These are phyloP conservation scores for Takifugu ocellatus DNA, from an alignment of 2,797 vertebrate genomes.

Conservation along the genomic window DNA sequence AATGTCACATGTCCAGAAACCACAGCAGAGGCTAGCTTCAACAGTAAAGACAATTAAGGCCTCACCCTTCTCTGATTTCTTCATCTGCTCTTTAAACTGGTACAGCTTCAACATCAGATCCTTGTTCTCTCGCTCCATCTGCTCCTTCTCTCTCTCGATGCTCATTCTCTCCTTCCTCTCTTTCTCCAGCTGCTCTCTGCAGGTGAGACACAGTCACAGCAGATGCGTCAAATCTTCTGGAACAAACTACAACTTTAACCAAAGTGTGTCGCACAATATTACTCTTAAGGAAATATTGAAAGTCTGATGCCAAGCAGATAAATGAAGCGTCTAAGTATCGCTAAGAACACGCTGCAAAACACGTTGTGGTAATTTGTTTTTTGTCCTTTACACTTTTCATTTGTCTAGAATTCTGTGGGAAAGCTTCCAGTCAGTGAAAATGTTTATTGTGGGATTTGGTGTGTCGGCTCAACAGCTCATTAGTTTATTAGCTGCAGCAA, in stretches of 20 bases:
- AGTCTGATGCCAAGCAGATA: not conserved
- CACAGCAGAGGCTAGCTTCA: not conserved
- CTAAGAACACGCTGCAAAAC: too few relatives aligned
- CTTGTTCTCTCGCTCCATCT: constrained; percentile 89
- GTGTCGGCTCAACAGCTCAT: too few relatives aligned
- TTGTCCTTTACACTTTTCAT: too few relatives aligned
- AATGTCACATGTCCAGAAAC: too few relatives aligned
- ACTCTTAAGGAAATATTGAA: too few relatives aligned
- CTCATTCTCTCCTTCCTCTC: constrained; percentile 91
- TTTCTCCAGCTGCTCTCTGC: constrained; percentile 87
- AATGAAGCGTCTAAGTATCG: too few relatives aligned
- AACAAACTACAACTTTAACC: constrained; percentile 7
- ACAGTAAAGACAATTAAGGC: not conserved
- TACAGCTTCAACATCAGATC: constrained; percentile 85
- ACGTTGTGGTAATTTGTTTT: too few relatives aligned
- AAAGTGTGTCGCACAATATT: too few relatives aligned
- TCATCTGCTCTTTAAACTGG: constrained; percentile 89
- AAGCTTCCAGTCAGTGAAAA: too few relatives aligned
- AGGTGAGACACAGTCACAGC: constrained; percentile 53
- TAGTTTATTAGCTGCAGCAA: too few relatives aligned
- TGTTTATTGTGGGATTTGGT: too few relatives aligned
- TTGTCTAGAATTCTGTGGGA: too few relatives aligned
- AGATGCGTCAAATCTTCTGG: constrained; percentile 9
- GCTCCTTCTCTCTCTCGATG: constrained; percentile 88
- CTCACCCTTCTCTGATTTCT: constrained; percentile 88